A percentile compares a stretch with the other conserved stretches of the same genome.
Evolutionary conservation across 1,140 invertebrate species (phyloP).

Genomic region (Luehdorfia chinensis): DNA sequence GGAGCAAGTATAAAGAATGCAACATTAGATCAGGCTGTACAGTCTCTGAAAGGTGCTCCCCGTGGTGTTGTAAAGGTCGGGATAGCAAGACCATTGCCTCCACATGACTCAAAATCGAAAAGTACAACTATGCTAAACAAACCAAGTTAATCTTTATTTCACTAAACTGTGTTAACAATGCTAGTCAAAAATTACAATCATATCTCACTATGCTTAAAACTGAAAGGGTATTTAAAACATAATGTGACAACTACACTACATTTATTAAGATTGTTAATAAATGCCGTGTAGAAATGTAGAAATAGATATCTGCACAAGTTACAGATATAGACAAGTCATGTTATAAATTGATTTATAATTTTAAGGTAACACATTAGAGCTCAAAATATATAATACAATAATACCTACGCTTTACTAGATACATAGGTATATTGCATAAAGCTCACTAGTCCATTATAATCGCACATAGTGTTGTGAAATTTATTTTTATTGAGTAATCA

Average conservation of each 20-base stretch:
- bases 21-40: slow-evolving; percentile 93
- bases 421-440: not conserved
- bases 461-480: too few relatives aligned
- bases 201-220: slow-evolving; percentile 61
- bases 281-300: slow-evolving; percentile 12
- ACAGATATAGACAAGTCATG: too few relatives aligned
- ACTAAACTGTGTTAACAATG: slow-evolving; percentile 46
- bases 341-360: too few relatives aligned
- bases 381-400: slow-evolving; percentile 58
- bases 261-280: slow-evolving; percentile 22
- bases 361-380: slow-evolving; percentile 29
- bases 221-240: too few relatives aligned
- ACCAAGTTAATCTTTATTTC: slow-evolving; percentile 56
- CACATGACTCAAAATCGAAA: slow-evolving; percentile 64
- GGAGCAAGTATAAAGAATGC: slow-evolving; percentile 91
- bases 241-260: too few relatives aligned
- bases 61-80: slow-evolving; percentile 90
- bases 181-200: slow-evolving; percentile 70
- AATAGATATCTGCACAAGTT: too few relatives aligned
- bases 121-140: slow-evolving; percentile 63
- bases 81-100: slow-evolving; percentile 63
- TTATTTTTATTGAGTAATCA: too few relatives aligned
- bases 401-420: slow-evolving; percentile 67
- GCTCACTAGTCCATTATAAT: slow-evolving; percentile 45
- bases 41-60: slow-evolving; percentile 91